Conservation (phyloP, 2,113 vertebrate species). For the Phylloscopus whistleri region DNA sequence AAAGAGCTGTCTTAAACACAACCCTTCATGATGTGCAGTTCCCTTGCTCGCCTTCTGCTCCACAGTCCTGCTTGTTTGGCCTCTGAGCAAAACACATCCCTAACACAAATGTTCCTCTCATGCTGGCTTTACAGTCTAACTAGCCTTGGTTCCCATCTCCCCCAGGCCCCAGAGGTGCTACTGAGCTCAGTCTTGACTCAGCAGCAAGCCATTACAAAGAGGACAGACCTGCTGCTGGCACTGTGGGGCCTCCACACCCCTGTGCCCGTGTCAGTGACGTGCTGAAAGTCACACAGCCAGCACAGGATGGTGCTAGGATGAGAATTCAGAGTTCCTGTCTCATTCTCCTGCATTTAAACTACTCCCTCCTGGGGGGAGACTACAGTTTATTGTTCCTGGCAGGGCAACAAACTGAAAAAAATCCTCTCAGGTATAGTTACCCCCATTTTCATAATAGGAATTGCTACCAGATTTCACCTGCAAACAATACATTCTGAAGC, state of each 20-base stretch:
- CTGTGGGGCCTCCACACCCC: neutral
- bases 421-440: neutral
- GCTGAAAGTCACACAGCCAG: neutral
- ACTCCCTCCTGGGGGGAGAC: neutral
- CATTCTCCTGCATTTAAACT: neutral
- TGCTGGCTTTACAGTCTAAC: neutral
- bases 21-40: accelerated
- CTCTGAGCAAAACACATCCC: neutral
- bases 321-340: neutral
- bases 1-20: neutral
- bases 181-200: neutral
- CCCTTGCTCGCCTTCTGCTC: neutral
- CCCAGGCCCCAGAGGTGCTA: neutral
- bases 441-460: neutral
- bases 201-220: neutral
- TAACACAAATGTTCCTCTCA: neutral
- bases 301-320: neutral
- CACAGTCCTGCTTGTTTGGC: accelerated
- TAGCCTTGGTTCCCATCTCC: neutral
- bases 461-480: neutral
- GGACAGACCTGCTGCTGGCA: neutral
- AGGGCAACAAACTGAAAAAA: neutral
- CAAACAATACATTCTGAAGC: neutral
- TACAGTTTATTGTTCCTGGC: neutral
- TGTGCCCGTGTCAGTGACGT: accelerated